Evolutionary conservation across 1,140 invertebrate species (phyloP), one percentile per base, ranked within the genome.

Genomic region (Apis dorsata): DNA sequence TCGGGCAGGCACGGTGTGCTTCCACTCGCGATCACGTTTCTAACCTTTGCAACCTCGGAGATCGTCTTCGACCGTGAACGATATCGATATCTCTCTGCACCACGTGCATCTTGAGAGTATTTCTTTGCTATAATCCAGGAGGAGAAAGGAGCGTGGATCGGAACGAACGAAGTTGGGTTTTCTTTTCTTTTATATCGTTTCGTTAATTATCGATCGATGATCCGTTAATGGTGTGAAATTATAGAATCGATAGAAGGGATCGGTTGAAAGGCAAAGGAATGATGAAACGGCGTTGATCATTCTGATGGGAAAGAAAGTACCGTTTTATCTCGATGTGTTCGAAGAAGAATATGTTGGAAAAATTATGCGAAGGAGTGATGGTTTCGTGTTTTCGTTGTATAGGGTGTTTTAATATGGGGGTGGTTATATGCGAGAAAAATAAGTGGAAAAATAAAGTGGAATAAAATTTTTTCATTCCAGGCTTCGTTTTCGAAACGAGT

Each of bases 1-100:
- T 75, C 70, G 69, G 86, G 24, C 63, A 53, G 44, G 24, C 55
- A 28, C 57, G 69, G 21, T 34, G 44, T 57, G 49, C 51, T 62
- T 85, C 69, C 57, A 78, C 80, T 78, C 57, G 57, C 80, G 60
- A 84, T 74, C 76, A 72, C 65, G 75, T 78, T 78, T 28, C 21
- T 51, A 70, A 70, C 81, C 74, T 71, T 63, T 81, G 63, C 53
- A 76, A 55, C 24, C n/a, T n/a, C 4, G 5, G 24, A 60, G 72
- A 75, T 75, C 72, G 19, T 66, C 34, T 76, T 66, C 11, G 5
- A 28, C 34, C 57, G 28, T 10, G 13, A n/a, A 44, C 49, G 28
- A 62, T 74, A 74, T 74, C 72, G 12, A 1, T 34, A 34, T 34
- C 34, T 13, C 1, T 1, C 3, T 17, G 49, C 19, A 11, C 19